Evolutionary conservation across 2,797 vertebrate genomes (phyloP).

Genomic region (Anniella stebbinsi): DNA sequence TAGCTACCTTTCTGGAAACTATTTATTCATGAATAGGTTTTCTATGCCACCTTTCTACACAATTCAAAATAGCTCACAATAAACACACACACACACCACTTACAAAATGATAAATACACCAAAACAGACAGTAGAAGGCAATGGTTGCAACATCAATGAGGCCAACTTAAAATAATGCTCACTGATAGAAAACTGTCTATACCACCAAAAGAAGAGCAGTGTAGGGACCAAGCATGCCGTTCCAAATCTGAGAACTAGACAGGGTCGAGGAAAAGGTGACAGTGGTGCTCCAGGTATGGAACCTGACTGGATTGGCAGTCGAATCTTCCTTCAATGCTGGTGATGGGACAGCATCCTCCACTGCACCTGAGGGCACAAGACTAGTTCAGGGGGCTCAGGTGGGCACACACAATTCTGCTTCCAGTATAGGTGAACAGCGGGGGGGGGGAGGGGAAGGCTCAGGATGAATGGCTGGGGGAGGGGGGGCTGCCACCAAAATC

Average conservation of each 20-base stretch:
- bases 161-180: neutral
- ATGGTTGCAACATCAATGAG: neutral
- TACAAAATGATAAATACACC: neutral
- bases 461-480: neutral
- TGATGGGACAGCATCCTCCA: neutral
- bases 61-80: neutral
- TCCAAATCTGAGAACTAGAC: too few relatives aligned
- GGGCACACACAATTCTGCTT: neutral
- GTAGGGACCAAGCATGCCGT: too few relatives aligned
- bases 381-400: neutral
- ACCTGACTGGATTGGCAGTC: neutral
- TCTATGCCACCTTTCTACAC: neutral
- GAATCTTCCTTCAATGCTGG: neutral
- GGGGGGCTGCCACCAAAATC: too few relatives aligned
- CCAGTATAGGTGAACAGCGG: neutral
- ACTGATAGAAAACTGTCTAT: neutral
- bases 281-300: too few relatives aligned
- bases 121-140: neutral
- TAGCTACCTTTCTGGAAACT: too few relatives aligned
- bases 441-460: neutral
- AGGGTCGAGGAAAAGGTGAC: neutral
- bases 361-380: neutral
- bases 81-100: neutral
- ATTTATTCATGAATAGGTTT: neutral
- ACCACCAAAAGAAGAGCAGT: neutral